Evolutionary conservation across 2,888 invertebrate species (phyloP).

Genomic region (Temnothorax unifasciatus): DNA sequence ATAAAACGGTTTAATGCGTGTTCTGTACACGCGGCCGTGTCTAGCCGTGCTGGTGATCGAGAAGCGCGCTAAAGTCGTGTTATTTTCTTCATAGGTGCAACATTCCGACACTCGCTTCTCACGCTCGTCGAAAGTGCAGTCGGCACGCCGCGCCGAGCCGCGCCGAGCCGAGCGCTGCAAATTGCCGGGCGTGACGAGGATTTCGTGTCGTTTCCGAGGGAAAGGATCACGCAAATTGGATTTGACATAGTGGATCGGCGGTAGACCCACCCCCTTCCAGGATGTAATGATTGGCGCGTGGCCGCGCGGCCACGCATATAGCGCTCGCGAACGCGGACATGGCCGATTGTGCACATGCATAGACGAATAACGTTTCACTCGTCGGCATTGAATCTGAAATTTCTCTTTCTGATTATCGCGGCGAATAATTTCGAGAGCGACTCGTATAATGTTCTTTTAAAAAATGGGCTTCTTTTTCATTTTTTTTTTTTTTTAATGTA

Average conservation of each 20-base stretch:
- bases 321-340: background rate
- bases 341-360: background rate
- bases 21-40: slow-evolving; percentile 6
- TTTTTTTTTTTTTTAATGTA: background rate
- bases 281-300: slow-evolving; percentile 67
- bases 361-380: slow-evolving; percentile 19
- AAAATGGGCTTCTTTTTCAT: background rate
- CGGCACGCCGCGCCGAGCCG: slow-evolving; percentile 11
- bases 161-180: slow-evolving; percentile 25
- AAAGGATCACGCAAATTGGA: slow-evolving; percentile 71
- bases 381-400: background rate
- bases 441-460: background rate
- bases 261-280: slow-evolving; percentile 42
- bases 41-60: slow-evolving; percentile 37
- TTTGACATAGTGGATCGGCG: slow-evolving; percentile 70
- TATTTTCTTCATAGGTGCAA: slow-evolving; percentile 54
- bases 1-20: slow-evolving; percentile 37
- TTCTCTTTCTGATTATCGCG: background rate
- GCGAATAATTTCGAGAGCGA: background rate
- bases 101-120: slow-evolving; percentile 56
- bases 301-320: slow-evolving; percentile 38
- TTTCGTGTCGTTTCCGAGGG: slow-evolving; percentile 52
- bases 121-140: slow-evolving; percentile 55
- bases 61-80: slow-evolving; percentile 47
- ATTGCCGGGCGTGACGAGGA: slow-evolving; percentile 57